These are phyloP conservation scores for Genyomyrus donnyi DNA, from an alignment of 2,113 vertebrate genomes.

Conservation along the genomic window DNA sequence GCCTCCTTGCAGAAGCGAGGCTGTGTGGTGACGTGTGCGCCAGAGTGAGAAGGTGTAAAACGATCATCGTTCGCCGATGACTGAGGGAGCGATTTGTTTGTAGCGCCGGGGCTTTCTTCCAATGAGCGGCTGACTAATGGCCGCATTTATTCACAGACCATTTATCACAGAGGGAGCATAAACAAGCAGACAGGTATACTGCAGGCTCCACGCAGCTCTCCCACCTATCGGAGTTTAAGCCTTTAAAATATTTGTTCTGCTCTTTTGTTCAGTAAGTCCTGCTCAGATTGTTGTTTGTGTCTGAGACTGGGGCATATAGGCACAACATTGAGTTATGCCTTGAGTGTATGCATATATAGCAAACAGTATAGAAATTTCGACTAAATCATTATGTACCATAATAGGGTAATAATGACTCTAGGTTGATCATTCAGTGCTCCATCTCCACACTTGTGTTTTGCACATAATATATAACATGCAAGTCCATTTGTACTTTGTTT, in stretches of 20 bases:
- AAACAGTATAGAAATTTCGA: neutral
- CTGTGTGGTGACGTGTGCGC: neutral
- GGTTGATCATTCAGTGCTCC: neutral
- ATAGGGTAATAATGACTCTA: neutral
- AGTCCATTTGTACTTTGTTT: neutral
- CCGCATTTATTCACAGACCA: constrained; percentile 14
- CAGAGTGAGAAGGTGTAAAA: constrained; percentile 13
- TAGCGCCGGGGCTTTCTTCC: constrained; percentile 14
- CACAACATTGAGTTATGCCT: neutral
- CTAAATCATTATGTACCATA: neutral
- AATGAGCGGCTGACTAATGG: constrained; percentile 19
- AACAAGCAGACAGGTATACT: constrained; percentile 17
- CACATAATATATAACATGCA: neutral
- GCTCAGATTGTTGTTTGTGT: neutral
- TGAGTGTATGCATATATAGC: neutral
- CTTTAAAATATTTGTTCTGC: neutral
- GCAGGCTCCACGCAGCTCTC: neutral
- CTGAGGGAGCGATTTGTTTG: constrained; percentile 16
- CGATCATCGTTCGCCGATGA: neutral
- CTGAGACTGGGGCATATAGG: neutral
- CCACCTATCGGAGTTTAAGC: neutral
- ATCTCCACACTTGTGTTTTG: neutral
- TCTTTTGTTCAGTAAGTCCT: neutral
- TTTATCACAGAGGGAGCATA: constrained; percentile 10
- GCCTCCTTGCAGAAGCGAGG: neutral